Evolutionary conservation across 1,140 invertebrate genomes (phyloP).

Genomic region (Trissolcus basalis): DNA sequence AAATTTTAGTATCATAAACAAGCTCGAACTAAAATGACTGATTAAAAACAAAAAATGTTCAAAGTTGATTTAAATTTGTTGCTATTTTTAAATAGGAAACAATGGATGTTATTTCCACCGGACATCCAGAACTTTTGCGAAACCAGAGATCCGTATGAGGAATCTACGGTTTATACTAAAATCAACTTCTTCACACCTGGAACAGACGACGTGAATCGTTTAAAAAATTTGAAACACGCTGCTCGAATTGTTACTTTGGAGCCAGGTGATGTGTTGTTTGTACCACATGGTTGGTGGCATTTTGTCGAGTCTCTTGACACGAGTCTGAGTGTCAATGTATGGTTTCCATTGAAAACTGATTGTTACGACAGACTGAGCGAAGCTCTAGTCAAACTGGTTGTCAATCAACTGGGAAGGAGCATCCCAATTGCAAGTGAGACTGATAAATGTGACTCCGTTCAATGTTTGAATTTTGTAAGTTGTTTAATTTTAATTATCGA

Average conservation of each 20-base stretch:
- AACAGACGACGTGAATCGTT: constrained; percentile 62
- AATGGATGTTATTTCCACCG: constrained; percentile 95
- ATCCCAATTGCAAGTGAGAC: constrained; percentile 48
- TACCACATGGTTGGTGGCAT: constrained; percentile 97
- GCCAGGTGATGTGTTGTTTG: constrained; percentile 90
- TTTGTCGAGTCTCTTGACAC: constrained; percentile 89
- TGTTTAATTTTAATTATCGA: background rate
- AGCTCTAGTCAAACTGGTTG: constrained; percentile 72
- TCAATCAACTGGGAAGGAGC: constrained; percentile 64
- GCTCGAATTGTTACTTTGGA: constrained; percentile 80
- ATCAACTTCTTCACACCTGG: constrained; percentile 85
- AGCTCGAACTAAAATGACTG: no score
- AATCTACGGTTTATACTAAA: constrained; percentile 95
- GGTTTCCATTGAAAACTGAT: constrained; percentile 84
- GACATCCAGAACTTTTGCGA: constrained; percentile 82
- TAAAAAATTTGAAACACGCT: constrained; percentile 53
- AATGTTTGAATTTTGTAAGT: constrained; percentile 68
- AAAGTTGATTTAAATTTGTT: background rate
- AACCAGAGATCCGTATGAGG: constrained; percentile 95
- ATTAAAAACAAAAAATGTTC: no score
- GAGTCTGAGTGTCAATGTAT: constrained; percentile 90
- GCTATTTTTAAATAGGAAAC: constrained; percentile 82
- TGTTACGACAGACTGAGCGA: constrained; percentile 69
- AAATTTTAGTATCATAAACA: no score
- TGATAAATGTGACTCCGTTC: constrained; percentile 43